phyloP scores from a whole-genome alignment of 37 sponge, comb jelly and placozoan genomes.

The Spongilla lacustris region DNA sequence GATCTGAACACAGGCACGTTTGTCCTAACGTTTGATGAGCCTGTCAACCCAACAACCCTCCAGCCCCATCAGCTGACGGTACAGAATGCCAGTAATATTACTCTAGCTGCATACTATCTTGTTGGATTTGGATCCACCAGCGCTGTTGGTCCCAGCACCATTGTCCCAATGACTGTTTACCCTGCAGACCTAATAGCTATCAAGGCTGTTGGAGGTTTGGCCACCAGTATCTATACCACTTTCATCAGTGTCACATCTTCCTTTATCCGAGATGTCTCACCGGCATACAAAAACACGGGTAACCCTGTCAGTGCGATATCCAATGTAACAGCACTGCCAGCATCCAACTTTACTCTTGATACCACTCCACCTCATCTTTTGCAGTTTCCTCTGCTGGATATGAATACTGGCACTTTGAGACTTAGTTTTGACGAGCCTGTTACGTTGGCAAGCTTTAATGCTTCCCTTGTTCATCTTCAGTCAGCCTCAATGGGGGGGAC shows the following conservation, averaged over 20 bases:
- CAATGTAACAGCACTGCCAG: slow-evolving; percentile 26
- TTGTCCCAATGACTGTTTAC: slow-evolving; percentile 34
- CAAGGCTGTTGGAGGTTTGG: slow-evolving; percentile 59
- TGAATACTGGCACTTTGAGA: slow-evolving; percentile 53
- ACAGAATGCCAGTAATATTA: slow-evolving; percentile 6
- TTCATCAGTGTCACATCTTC: slow-evolving; percentile 47
- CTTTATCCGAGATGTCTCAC: slow-evolving; percentile 73
- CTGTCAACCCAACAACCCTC: slow-evolving; percentile 64
- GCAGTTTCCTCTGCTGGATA: slow-evolving; percentile 67
- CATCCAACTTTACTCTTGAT: slow-evolving; percentile 52
- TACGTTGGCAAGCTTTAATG: slow-evolving; percentile 49
- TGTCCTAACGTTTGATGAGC: slow-evolving; percentile 80
- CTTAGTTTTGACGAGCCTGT: slow-evolving; percentile 85
- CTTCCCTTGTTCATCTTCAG: slow-evolving; percentile 65
- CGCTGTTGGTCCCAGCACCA: background rate
- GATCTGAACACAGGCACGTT: slow-evolving; percentile 76
- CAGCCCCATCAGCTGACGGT: slow-evolving; percentile 32
- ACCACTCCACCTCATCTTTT: slow-evolving; percentile 53
- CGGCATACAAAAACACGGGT: slow-evolving; percentile 24
- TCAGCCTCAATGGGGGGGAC: slow-evolving; percentile 29
- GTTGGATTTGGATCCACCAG: slow-evolving; percentile 9
- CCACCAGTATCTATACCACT: slow-evolving; percentile 66
- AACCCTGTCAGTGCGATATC: slow-evolving; percentile 37
- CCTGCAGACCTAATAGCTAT: slow-evolving; percentile 56
- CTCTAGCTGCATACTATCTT: slow-evolving; percentile 17